A percentile compares a stretch with the other conserved stretches of the same genome.
These are phyloP conservation scores for Vanessa tameamea DNA, from an alignment of 1,140 invertebrate species.

Conservation along the genomic window DNA sequence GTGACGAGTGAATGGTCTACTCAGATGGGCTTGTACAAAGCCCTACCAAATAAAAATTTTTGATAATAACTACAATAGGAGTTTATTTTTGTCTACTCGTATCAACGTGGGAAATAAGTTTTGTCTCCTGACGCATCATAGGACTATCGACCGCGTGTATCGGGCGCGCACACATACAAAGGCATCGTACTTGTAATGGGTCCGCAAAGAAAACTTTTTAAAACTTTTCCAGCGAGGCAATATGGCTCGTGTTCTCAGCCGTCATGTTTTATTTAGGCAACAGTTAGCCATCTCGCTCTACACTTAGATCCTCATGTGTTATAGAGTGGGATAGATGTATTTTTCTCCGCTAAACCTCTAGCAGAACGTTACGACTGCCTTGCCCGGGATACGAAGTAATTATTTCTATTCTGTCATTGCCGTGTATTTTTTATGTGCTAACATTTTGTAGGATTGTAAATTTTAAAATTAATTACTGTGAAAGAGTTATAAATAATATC, in stretches of 20 bases:
- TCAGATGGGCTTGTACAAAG: too few species aligned
- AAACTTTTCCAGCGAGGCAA: slow-evolving; percentile 82
- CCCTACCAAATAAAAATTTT: background rate
- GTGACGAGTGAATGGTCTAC: too few species aligned
- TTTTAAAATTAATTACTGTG: slow-evolving; percentile 32
- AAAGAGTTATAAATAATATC: slow-evolving; percentile 23
- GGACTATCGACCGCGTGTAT: slow-evolving; percentile 72
- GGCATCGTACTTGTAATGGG: slow-evolving; percentile 77
- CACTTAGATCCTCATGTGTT: slow-evolving; percentile 29
- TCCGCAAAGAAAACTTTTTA: slow-evolving; percentile 82
- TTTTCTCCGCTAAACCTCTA: slow-evolving; percentile 44
- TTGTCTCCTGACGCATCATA: slow-evolving; percentile 47
- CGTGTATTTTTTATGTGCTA: slow-evolving; percentile 74
- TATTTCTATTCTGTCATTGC: slow-evolving; percentile 80
- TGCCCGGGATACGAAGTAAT: slow-evolving; percentile 80
- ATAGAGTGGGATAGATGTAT: slow-evolving; percentile 56
- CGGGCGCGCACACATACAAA: slow-evolving; percentile 68
- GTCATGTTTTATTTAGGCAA: slow-evolving; percentile 80
- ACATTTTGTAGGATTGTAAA: slow-evolving; percentile 60
- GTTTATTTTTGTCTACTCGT: slow-evolving; percentile 15
- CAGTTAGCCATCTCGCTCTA: slow-evolving; percentile 65
- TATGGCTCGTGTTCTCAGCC: slow-evolving; percentile 80
- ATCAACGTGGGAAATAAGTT: slow-evolving; percentile 36
- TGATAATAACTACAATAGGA: background rate
- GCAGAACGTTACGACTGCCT: slow-evolving; percentile 62